These are phyloP conservation scores for Dendropsophus ebraccatus DNA, from an alignment of 2,113 vertebrate genomes.

Conservation along the genomic window DNA sequence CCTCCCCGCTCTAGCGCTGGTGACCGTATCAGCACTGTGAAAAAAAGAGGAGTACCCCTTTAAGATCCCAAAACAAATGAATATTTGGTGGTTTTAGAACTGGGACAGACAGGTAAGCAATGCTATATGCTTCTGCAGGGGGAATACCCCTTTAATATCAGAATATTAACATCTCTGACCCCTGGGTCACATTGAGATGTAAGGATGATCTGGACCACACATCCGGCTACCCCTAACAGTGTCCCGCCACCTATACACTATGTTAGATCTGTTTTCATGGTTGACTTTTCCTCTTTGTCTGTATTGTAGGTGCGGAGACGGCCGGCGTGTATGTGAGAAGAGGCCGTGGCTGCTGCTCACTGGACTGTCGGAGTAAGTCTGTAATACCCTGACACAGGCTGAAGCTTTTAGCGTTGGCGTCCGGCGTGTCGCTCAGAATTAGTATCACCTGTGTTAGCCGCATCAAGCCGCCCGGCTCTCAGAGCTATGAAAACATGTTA, in stretches of 20 bases:
- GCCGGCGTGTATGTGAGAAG: not conserved
- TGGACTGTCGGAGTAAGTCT: not conserved
- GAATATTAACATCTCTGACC: no score
- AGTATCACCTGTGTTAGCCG: slow-evolving; percentile 53
- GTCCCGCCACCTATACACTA: not conserved
- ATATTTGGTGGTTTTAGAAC: no score
- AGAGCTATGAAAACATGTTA: slow-evolving; percentile 51
- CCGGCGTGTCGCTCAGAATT: slow-evolving; percentile 39
- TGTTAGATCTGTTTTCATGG: not conserved
- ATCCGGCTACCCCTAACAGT: not conserved
- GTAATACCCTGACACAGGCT: slow-evolving; percentile 9
- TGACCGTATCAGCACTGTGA: no score
- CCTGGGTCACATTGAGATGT: no score
- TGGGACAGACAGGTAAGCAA: no score
- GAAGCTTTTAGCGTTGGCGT: slow-evolving; percentile 50
- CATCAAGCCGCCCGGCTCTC: slow-evolving; percentile 37
- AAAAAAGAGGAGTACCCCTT: no score
- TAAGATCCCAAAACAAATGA: no score
- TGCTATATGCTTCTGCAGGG: no score
- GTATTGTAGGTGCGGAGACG: not conserved
- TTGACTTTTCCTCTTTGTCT: not conserved
- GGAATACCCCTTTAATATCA: no score
- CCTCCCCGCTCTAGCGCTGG: no score
- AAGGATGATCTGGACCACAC: no score
- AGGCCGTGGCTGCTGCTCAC: not conserved